phyloP scores from a whole-genome alignment of 2,888 invertebrate genomes.

The Spatulosminthurus flaviceps region DNA sequence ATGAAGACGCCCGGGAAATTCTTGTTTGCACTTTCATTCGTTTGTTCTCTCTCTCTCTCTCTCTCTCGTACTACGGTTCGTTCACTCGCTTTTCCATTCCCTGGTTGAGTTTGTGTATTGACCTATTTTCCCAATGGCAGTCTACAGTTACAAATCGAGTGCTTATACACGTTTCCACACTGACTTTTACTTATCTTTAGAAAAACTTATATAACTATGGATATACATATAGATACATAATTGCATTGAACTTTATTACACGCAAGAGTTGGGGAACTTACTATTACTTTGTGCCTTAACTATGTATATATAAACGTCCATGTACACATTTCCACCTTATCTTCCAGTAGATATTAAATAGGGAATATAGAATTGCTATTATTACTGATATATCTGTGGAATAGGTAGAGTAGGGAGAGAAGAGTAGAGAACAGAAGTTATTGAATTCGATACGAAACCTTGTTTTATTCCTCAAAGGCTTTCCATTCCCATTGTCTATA shows the following conservation, averaged over 20 bases:
- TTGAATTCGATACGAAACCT: slow-evolving; percentile 14
- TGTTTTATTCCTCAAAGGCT: background rate
- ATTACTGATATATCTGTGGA: too few relatives aligned
- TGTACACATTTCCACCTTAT: too few relatives aligned
- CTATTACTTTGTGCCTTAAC: too few relatives aligned
- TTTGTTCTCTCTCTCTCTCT: slow-evolving; percentile 3
- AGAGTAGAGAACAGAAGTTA: background rate
- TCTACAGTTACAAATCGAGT: too few relatives aligned
- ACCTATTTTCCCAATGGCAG: background rate
- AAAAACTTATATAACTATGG: too few relatives aligned
- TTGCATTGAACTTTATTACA: background rate
- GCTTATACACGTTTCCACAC: too few relatives aligned
- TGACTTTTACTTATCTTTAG: too few relatives aligned
- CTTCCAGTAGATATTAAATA: too few relatives aligned
- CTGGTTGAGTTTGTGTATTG: slow-evolving; percentile 10
- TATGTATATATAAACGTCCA: too few relatives aligned
- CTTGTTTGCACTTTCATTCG: slow-evolving; percentile 18
- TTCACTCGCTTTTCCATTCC: background rate
- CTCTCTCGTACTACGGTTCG: too few relatives aligned
- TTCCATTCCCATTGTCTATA: background rate
- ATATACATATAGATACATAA: background rate
- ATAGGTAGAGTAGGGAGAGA: too few relatives aligned
- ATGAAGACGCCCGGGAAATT: slow-evolving; percentile 18
- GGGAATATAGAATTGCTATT: too few relatives aligned
- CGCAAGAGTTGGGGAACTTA: background rate